Percentiles rank a stretch among this genome's conserved stretches.
phyloP scores from a whole-genome alignment of 2,888 invertebrate genomes.

The Hydroisotoma schaefferi region DNA sequence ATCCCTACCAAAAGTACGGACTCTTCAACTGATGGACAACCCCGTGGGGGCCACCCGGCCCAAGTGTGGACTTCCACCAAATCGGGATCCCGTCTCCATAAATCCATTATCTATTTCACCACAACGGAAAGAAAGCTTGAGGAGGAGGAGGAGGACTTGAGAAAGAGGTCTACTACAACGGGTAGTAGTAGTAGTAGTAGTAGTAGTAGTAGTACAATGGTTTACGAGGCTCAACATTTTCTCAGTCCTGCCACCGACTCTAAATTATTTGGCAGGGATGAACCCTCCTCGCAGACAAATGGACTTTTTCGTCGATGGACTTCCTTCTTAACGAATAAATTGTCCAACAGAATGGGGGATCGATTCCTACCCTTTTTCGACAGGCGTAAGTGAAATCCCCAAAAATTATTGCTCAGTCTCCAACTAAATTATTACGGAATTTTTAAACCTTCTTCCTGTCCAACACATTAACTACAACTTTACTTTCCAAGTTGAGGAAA shows the following conservation, averaged over 20 bases:
- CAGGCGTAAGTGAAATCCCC: too few species aligned
- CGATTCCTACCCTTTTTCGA: slow-evolving; percentile 5
- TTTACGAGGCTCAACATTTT: slow-evolving; percentile 13
- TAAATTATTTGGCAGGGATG: background rate
- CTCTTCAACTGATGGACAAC: slow-evolving; percentile 14
- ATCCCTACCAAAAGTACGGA: background rate
- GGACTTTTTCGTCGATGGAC: too few species aligned
- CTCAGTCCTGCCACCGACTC: background rate
- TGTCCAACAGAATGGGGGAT: background rate
- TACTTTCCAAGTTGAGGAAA: too few species aligned
- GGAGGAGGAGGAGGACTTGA: slow-evolving; percentile 19
- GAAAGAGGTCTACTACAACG: too few species aligned
- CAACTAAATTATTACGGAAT: background rate
- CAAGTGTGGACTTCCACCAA: slow-evolving; percentile 47
- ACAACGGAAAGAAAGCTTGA: too few species aligned
- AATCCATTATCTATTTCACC: slow-evolving; percentile 45
- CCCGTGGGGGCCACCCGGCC: slow-evolving; percentile 24
- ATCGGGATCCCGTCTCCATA: slow-evolving; percentile 45
- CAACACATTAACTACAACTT: too few species aligned
- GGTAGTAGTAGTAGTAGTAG: too few species aligned
- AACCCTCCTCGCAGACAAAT: background rate
- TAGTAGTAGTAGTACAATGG: too few species aligned
- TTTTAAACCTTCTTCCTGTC: background rate
- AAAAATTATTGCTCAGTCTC: too few species aligned
- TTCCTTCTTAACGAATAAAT: background rate